Evolutionary conservation across 2,113 vertebrate species (phyloP), one percentile per base, ranked within the genome.

Genomic region (Solea solea): DNA sequence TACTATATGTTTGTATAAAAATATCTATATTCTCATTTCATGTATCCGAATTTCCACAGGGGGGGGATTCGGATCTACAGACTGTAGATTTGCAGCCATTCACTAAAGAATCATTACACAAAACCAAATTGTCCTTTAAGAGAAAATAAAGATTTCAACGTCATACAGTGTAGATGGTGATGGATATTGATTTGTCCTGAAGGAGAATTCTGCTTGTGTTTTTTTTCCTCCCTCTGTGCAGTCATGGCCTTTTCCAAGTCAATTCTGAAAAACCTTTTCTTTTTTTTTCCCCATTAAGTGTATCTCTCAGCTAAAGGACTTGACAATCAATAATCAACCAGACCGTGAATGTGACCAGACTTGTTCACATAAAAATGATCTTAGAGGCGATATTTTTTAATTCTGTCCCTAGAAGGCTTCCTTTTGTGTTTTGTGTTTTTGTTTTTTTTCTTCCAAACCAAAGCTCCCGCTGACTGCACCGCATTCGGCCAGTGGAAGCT

Each of bases 291-390:
- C 82, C 66, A 79, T 83, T 76, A 88, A 80, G 75, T 44, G 70
- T 80, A 27, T 79, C 78, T 74, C 61, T 68, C 70, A 41, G 78
- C 84, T 59, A 71, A 84, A 85, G 82, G 81, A 66, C 82, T 58
- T 44, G 56, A 54, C 61, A 72, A 87, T 90, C 88, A 78, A 90
- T 89, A 83, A n/a, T 60, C 72, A 82, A 54, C 69, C 70, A 73
- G 84, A 87, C 62, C 76, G 64, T 91, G 80, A 91, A 90, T 88
- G 82, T 88, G 83, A 88, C 78, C 82, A 83, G 77, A 61, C 75
- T 65, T 63, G 71, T 78, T 67, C 3, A 42, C 76, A 84, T 83
- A 89, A 90, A 89, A 78, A 89, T 88, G 69, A 85, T 86, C 76
- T 78, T 65, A 51, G 46, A 16, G 65, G 60, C 5, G 10, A 69